These are phyloP conservation scores for Heliconius congener DNA, from an alignment of 1,140 invertebrate species.

Conservation along the genomic window DNA sequence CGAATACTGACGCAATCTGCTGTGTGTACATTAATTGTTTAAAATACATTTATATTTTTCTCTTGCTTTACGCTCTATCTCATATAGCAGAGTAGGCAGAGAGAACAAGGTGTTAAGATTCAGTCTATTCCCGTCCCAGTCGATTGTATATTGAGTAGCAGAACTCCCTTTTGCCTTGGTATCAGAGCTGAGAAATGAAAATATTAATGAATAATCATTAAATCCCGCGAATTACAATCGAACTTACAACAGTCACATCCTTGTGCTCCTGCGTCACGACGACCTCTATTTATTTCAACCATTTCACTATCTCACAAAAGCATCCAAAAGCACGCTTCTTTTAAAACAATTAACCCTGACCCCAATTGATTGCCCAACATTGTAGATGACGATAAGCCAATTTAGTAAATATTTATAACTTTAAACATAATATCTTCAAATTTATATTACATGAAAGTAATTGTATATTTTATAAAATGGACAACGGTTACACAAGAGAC, in stretches of 20 bases:
- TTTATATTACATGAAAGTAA: constrained; percentile 21
- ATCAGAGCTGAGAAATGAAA: too few species aligned
- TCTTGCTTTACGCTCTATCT: too few species aligned
- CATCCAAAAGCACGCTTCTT: constrained; percentile 38
- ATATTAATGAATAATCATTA: too few species aligned
- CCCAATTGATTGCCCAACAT: constrained; percentile 35
- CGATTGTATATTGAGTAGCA: too few species aligned
- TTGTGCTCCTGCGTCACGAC: too few species aligned
- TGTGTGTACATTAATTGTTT: background rate
- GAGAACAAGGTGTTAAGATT: too few species aligned
- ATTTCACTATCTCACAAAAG: constrained; percentile 21
- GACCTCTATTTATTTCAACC: too few species aligned
- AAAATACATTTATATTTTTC: background rate
- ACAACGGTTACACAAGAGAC: constrained; percentile 23
- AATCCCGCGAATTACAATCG: too few species aligned
- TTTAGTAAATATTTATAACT: constrained; percentile 36
- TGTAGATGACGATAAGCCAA: constrained; percentile 41
- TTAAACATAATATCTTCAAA: constrained; percentile 26
- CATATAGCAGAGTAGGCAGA: too few species aligned
- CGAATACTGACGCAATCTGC: background rate
- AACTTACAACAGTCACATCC: too few species aligned
- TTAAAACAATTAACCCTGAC: constrained; percentile 39
- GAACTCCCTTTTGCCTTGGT: too few species aligned
- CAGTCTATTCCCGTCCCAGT: too few species aligned
- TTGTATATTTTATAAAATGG: constrained; percentile 30